Base-by-base conservation (phyloP, 2,113 vertebrate genomes). In the Piprites chloris region DNA sequence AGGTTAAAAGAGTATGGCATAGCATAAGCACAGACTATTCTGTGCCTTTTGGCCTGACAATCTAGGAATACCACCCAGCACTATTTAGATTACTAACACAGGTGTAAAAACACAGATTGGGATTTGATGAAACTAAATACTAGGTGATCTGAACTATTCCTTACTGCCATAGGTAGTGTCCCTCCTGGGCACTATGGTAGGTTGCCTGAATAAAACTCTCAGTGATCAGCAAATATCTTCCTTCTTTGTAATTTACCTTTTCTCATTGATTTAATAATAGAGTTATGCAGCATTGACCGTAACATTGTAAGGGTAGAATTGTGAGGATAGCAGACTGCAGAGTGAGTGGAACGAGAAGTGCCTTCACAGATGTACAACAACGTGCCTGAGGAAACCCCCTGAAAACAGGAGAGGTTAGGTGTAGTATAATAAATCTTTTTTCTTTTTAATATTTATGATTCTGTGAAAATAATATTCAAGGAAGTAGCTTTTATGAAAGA, bases 371-470 rank as follows among this genome's bases (percentile, higher is more conserved):
- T 0, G 0, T 69, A 41, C 19, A 52, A 26, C 11, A 79, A 19
- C 39, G 39, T 19, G 75, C 63, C 72, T 63, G 55, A 79, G 63
- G 87, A 85, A 83, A 61, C 11, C 53, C 20, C 22, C 37, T n/a
- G 53, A 77, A 85, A 85, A 80, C 10, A 74, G 46, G 26, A 79
- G 46, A 87, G 37, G 24, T 3, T 58, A 6, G 3, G 3, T 65
- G 14, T 30, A 53, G 11, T 11, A 68, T 61, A 66, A 58, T 42
- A 92, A 61, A 46, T 23, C 63, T 88, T 96, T 88, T 91, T 59
- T 77, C 75, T 76, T 67, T 82, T 77, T 76, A 83, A 87, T 93
- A 50, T 95, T 96, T 93, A 90, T 93, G 82, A 79, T 80, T 93
- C 53, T 71, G 50, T 85, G 87, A 46, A 93, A 95, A 85, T 87